Percentiles rank a stretch among this genome's conserved stretches.
These are phyloP conservation scores for Eremobia ochroleuca DNA, from an alignment of 2,888 invertebrate genomes.

Conservation along the genomic window DNA sequence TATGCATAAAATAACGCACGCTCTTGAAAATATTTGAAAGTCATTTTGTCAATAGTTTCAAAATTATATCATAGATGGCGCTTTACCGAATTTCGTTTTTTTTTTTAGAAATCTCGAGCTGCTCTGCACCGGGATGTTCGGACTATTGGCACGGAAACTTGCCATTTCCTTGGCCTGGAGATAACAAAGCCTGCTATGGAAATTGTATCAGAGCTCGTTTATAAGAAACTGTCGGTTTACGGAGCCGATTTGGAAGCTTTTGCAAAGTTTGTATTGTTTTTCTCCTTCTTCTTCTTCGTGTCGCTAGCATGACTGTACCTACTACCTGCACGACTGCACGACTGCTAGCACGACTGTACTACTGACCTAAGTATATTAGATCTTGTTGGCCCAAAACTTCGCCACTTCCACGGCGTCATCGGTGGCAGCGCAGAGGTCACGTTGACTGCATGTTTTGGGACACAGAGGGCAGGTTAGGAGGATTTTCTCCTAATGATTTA, in stretches of 20 bases:
- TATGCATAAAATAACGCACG: neutral
- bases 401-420: neutral
- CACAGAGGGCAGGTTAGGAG: neutral
- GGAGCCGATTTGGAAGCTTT: slow-evolving; percentile 92
- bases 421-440: neutral
- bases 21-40: neutral
- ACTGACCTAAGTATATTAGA: no score
- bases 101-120: slow-evolving; percentile 90
- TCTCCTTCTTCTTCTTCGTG: neutral
- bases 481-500: neutral
- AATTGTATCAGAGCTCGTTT: slow-evolving; percentile 91
- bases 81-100: slow-evolving; percentile 17
- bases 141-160: slow-evolving; percentile 90
- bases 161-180: slow-evolving; percentile 86
- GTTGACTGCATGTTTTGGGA: neutral
- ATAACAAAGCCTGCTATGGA: slow-evolving; percentile 90
- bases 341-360: neutral
- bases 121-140: slow-evolving; percentile 90
- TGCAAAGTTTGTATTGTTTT: slow-evolving; percentile 88
- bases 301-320: neutral
- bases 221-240: slow-evolving; percentile 90
- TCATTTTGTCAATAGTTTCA: slow-evolving; percentile 12
- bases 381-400: neutral
- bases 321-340: no score
- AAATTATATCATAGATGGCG: slow-evolving; percentile 68